Conservation (phyloP, 1,140 invertebrate species). For the Pristionchus pacificus region DNA sequence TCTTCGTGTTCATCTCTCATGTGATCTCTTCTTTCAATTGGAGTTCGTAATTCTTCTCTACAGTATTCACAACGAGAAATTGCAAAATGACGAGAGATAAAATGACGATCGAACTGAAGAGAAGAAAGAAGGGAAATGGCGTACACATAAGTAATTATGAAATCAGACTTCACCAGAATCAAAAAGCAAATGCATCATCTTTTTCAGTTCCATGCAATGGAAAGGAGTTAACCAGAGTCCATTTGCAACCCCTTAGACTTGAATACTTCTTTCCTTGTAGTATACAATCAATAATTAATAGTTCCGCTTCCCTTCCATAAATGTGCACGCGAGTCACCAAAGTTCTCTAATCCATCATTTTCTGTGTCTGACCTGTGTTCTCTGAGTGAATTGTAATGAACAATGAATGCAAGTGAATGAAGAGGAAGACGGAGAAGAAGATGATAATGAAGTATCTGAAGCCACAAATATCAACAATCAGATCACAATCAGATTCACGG, state of each 20-base stretch:
- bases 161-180: too few relatives aligned
- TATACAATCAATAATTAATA: too few relatives aligned
- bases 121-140: not conserved
- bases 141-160: too few relatives aligned
- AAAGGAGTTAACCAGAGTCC: too few relatives aligned
- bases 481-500: constrained; percentile 1
- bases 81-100: constrained; percentile 7
- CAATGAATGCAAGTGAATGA: constrained; percentile 11
- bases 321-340: too few relatives aligned
- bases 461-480: not conserved
- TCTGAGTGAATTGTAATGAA: constrained; percentile 8
- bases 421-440: constrained; percentile 3
- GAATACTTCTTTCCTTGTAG: too few relatives aligned
- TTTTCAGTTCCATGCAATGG: too few relatives aligned
- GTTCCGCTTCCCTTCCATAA: too few relatives aligned
- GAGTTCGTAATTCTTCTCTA: not conserved
- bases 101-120: constrained; percentile 23
- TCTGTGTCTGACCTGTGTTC: constrained; percentile 15
- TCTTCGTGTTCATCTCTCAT: not conserved
- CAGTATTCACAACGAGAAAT: constrained; percentile 3
- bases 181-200: too few relatives aligned
- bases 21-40: constrained; percentile 1
- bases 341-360: too few relatives aligned
- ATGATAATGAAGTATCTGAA: too few relatives aligned
- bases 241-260: too few relatives aligned